Conservation (phyloP, 2,797 vertebrate genomes). For the Acanthopagrus latus region DNA sequence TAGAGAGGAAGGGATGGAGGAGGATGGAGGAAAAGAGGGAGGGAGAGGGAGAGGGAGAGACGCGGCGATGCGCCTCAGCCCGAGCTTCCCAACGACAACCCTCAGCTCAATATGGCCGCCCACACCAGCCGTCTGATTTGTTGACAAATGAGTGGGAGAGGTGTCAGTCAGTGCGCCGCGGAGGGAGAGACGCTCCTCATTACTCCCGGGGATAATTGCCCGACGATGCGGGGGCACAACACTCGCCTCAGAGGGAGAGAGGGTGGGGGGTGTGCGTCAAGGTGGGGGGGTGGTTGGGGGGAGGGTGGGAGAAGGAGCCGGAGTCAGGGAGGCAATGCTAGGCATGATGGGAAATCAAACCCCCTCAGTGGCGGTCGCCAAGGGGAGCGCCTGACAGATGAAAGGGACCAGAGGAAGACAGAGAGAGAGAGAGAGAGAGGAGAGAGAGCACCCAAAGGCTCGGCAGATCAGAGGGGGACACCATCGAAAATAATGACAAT, state of each 20-base stretch:
- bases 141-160: slow-evolving; percentile 90
- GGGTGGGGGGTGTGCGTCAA: slow-evolving; percentile 32
- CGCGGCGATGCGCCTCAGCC: slow-evolving; percentile 68
- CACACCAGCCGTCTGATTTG: slow-evolving; percentile 88
- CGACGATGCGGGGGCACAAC: slow-evolving; percentile 80
- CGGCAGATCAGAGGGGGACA: slow-evolving; percentile 83
- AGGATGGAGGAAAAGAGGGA: slow-evolving; percentile 68
- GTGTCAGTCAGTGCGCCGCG: slow-evolving; percentile 83
- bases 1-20: slow-evolving; percentile 79
- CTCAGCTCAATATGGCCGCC: slow-evolving; percentile 87
- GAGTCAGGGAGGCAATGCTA: slow-evolving; percentile 75
- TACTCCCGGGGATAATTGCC: slow-evolving; percentile 87
- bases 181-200: slow-evolving; percentile 84
- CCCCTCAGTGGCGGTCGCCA: slow-evolving; percentile 79
- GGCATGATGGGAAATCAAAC: slow-evolving; percentile 85
- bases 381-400: slow-evolving; percentile 83
- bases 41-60: slow-evolving; percentile 56
- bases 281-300: slow-evolving; percentile 63
- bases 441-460: slow-evolving; percentile 79
- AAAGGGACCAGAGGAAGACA: slow-evolving; percentile 77
- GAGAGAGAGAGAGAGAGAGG: slow-evolving; percentile 52
- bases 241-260: slow-evolving; percentile 68
- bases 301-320: slow-evolving; percentile 52
- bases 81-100: slow-evolving; percentile 79
- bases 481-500: slow-evolving; percentile 87